A percentile compares a stretch with the other conserved stretches of the same genome.
These are phyloP conservation scores for Smithornis capensis DNA, from an alignment of 2,113 vertebrate species.

Conservation along the genomic window DNA sequence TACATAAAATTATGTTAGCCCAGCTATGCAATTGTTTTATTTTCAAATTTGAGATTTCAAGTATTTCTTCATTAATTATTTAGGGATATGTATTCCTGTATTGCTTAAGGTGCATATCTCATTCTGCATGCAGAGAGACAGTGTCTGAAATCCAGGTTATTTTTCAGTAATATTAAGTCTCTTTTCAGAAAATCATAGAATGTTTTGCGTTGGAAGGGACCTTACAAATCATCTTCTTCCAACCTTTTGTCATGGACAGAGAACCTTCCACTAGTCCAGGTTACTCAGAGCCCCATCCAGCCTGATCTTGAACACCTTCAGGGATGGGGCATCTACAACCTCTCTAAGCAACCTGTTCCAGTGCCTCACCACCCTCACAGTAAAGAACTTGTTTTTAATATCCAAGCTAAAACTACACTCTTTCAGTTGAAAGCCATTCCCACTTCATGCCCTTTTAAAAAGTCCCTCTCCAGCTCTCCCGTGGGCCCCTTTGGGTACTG, in stretches of 20 bases:
- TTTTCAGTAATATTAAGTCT: background rate
- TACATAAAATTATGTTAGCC: background rate
- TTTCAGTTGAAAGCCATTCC: background rate
- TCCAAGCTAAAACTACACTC: background rate
- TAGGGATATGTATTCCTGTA: background rate
- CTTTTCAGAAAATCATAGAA: background rate
- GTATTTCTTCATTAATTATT: background rate
- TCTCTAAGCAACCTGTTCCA: background rate
- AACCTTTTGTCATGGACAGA: background rate
- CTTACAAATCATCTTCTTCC: accelerated
- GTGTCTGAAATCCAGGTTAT: background rate
- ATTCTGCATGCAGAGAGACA: background rate
- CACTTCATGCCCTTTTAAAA: background rate
- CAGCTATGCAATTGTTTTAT: background rate
- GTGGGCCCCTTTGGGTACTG: background rate
- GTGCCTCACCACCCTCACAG: background rate
- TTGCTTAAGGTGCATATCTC: background rate
- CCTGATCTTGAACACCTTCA: background rate
- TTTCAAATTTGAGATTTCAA: background rate
- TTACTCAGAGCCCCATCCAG: background rate
- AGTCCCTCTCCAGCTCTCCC: background rate
- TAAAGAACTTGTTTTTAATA: background rate
- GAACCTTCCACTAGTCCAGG: background rate
- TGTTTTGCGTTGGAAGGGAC: background rate
- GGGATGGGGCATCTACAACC: too few species aligned